Base-by-base conservation (phyloP, 2,888 invertebrate genomes). In the Tromatobia lineatoria region DNA sequence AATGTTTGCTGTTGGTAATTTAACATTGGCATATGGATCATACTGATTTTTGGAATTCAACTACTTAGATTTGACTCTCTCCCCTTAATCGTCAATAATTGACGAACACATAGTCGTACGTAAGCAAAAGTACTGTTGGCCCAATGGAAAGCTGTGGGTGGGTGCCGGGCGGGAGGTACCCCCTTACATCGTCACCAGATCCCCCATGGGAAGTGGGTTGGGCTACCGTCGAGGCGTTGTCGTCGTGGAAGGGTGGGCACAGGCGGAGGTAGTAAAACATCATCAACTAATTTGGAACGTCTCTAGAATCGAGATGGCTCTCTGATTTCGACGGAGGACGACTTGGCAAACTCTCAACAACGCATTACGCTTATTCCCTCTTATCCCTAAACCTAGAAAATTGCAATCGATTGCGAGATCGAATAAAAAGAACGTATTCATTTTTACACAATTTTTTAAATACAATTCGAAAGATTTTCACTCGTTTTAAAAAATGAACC, bases 51-150 rank as follows among this genome's bases (percentile, higher is more conserved):
- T 8, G 2, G 13, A 42, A 11, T 8, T 42, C 42, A 42, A 11
- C 13, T 13, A 42, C 2, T 42, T 8, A 42, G 8, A 8, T 8
- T 8, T 42, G 13, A 42, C 11, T 42, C 42, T 13, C 8, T 42
- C 42, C 42, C 13, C 1, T 42, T 13, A 42, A 42, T 38, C 66
- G 38, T 80, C 38, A 29, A 42, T 45, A 57, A 45, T 74, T 15
- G 42, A 20, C 1, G 52, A 50, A 20, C 1, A 59, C 38, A 67
- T 67, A 90, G 88, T 89, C 88, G 85, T 89, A 88, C 90, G 92
- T 92, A 92, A 93, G 92, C 92, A 91, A 91, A 91, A 93, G 93
- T 93, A 93, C 93, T 93, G 93, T 93, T 92, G 93, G 93, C 93
- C 93, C 93, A 89, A 93, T 91, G 91, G 89, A 93, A 91, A 92